Evolutionary conservation across 2,888 invertebrate genomes (phyloP).

Genomic region (Acrobasis repandana): DNA sequence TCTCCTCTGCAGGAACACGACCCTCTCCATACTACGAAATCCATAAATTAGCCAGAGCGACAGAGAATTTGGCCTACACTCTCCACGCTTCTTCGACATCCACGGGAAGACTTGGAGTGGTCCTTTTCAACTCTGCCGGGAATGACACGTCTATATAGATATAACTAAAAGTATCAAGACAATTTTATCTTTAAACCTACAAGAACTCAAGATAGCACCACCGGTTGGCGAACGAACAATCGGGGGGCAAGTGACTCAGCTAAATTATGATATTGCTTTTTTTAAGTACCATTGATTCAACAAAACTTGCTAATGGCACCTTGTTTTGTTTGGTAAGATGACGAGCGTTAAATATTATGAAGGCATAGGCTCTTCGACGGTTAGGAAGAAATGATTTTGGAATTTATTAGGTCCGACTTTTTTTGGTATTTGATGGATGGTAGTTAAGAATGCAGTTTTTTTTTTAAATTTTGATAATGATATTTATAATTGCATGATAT

Average conservation of each 20-base stretch:
- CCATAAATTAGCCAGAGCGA: no score
- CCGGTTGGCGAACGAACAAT: conserved; percentile 55
- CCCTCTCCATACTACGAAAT: no score
- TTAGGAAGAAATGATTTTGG: conserved; percentile 1
- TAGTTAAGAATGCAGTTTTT: background rate
- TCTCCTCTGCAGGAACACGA: no score
- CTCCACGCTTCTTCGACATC: no score
- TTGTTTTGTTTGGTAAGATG: conserved; percentile 70
- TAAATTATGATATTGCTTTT: conserved; percentile 64
- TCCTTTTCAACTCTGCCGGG: no score
- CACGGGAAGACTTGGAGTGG: no score
- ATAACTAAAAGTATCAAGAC: conserved; percentile 48
- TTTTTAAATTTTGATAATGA: background rate
- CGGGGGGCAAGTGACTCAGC: conserved; percentile 69
- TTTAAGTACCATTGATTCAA: conserved; percentile 71
- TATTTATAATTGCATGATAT: background rate
- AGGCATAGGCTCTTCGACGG: conserved; percentile 28
- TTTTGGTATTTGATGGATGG: background rate
- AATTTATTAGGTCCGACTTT: conserved; percentile 1
- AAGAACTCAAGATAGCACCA: conserved; percentile 51
- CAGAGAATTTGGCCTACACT: no score
- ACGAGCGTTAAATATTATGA: conserved; percentile 53
- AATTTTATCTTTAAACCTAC: conserved; percentile 32
- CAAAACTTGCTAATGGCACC: conserved; percentile 70
- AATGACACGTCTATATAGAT: no score